Percentiles rank a stretch among this genome's conserved stretches.
Evolutionary conservation across 2,888 invertebrate genomes (phyloP).

Genomic region (Spialia ferax): DNA sequence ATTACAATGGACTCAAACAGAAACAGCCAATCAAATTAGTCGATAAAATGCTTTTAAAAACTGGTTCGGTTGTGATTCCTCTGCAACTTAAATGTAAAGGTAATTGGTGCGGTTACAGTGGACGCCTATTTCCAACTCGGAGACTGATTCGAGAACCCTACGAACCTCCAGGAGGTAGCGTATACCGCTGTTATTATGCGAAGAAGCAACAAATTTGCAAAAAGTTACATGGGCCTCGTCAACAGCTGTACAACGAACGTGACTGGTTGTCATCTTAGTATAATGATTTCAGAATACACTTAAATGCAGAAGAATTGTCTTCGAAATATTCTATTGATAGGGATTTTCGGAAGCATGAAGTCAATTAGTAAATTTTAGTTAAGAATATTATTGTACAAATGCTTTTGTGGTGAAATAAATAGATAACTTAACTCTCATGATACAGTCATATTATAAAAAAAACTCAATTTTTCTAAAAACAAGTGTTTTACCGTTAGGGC

Average conservation of each 20-base stretch:
- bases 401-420: too few species aligned
- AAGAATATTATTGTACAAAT: too few species aligned
- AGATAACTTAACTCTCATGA: too few species aligned
- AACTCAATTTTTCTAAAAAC: too few species aligned
- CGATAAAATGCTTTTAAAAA: conserved; percentile 65
- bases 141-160: conserved; percentile 50
- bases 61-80: conserved; percentile 55
- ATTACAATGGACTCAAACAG: conserved; percentile 56
- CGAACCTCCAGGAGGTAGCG: conserved; percentile 68
- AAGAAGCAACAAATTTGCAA: conserved; percentile 76
- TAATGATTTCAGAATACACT: neutral
- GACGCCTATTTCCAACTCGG: conserved; percentile 52
- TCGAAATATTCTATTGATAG: neutral
- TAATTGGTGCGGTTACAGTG: conserved; percentile 72
- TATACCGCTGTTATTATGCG: conserved; percentile 71
- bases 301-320: neutral
- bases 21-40: conserved; percentile 57
- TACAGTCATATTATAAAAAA: too few species aligned
- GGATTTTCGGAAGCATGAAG: too few species aligned
- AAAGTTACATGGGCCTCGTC: conserved; percentile 49
- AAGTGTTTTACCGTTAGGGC: too few species aligned
- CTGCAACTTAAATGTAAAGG: conserved; percentile 61
- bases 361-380: too few species aligned
- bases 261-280: conserved; percentile 50
- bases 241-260: conserved; percentile 53